Conservation (phyloP, 2,113 vertebrate genomes). For the Hemibagrus wyckioides region DNA sequence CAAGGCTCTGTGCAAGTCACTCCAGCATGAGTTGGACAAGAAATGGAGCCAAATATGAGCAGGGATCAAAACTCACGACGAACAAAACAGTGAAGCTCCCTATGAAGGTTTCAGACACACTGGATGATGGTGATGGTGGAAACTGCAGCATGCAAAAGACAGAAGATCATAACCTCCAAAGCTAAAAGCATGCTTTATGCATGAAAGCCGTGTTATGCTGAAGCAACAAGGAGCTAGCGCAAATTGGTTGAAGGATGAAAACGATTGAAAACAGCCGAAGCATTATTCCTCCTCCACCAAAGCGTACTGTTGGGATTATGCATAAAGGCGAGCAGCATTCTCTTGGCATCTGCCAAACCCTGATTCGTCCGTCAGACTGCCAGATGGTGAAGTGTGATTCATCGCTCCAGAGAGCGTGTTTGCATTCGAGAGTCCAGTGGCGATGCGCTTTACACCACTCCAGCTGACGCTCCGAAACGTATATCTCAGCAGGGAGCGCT, state of each 20-base stretch:
- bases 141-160: neutral
- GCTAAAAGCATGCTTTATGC: neutral
- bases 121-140: neutral
- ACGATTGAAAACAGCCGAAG: neutral
- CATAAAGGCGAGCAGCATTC: neutral
- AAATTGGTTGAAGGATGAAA: neutral
- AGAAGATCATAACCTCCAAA: neutral
- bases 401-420: slow-evolving; percentile 2
- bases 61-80: neutral
- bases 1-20: neutral
- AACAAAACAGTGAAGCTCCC: neutral
- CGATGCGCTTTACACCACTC: neutral
- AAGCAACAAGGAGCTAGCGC: neutral
- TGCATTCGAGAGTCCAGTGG: neutral
- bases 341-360: slow-evolving; percentile 15
- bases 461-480: slow-evolving; percentile 11
- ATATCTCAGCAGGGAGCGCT: neutral
- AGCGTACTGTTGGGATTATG: neutral
- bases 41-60: neutral
- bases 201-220: neutral
- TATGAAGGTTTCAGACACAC: neutral
- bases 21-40: too few relatives aligned
- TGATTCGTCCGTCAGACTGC: slow-evolving; percentile 1
- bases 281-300: slow-evolving; percentile 21
- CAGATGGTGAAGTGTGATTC: slow-evolving; percentile 20